phyloP scores from a whole-genome alignment of 1,140 invertebrate genomes.

The Camponotus floridanus region DNA sequence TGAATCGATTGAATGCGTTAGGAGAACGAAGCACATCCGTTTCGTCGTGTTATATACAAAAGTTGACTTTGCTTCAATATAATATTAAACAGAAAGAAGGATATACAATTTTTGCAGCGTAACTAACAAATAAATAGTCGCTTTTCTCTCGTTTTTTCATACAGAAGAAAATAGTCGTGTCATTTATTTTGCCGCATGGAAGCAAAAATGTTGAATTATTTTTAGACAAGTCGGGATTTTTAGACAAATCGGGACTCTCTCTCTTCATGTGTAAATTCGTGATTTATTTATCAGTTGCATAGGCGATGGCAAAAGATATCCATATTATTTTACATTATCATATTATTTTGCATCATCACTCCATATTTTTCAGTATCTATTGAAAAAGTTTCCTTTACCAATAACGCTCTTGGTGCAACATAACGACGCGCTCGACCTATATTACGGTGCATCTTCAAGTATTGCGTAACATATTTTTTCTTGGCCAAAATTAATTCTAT shows the following conservation, averaged over 20 bases:
- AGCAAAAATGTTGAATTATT: not conserved
- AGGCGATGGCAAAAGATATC: not conserved
- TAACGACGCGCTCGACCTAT: not conserved
- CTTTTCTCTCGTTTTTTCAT: not conserved
- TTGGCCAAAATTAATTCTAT: conserved; percentile 3
- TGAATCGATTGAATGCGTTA: not conserved
- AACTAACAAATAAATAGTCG: not conserved
- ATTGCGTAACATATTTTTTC: conserved; percentile 2
- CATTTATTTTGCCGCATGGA: not conserved
- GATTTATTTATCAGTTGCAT: not conserved
- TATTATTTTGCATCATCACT: not conserved
- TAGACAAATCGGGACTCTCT: not conserved
- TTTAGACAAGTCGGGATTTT: conserved; percentile 32
- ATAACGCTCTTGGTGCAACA: not conserved
- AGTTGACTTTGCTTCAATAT: not conserved
- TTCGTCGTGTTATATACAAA: not conserved
- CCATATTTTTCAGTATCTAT: not conserved
- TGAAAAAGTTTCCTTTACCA: conserved; percentile 9
- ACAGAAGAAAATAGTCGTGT: not conserved
- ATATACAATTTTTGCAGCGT: not conserved
- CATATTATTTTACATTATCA: not conserved
- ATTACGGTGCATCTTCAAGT: not conserved
- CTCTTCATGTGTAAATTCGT: not conserved
- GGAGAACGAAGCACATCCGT: not conserved
- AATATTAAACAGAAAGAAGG: not conserved